These are phyloP conservation scores for Paraplagusia blochii DNA, from an alignment of 2,113 vertebrate genomes.

Conservation along the genomic window DNA sequence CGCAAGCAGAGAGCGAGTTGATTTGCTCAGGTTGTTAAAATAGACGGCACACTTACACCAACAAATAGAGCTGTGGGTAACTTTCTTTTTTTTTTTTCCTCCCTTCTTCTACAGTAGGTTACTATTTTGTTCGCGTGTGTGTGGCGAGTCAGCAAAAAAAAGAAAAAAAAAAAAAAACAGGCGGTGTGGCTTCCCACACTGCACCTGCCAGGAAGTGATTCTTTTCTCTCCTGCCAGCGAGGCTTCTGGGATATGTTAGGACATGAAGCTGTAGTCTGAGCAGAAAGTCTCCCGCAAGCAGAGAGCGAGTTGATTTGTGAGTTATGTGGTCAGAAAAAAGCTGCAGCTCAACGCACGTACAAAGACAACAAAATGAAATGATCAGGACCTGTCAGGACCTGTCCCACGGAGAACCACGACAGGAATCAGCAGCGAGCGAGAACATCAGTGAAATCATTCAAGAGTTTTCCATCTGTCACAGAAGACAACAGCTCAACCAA, in stretches of 20 bases:
- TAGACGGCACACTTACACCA: constrained; percentile 52
- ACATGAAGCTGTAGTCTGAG: constrained; percentile 37
- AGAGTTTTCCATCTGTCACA: too few species aligned
- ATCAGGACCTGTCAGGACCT: too few species aligned
- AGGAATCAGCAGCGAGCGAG: too few species aligned
- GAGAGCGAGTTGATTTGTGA: constrained; percentile 3
- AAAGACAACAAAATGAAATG: not conserved
- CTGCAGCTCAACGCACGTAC: constrained; percentile 1
- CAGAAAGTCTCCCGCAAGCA: constrained; percentile 18
- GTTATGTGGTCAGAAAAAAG: constrained; percentile 5
- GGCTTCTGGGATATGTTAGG: constrained; percentile 51
- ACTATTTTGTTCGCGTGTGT: constrained; percentile 4
- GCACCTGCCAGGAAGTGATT: constrained; percentile 56
- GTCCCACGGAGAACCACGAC: too few species aligned
- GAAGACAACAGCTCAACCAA: too few species aligned
- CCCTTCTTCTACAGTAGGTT: constrained; percentile 22
- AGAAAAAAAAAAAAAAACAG: constrained; percentile 10
- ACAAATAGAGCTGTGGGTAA: constrained; percentile 80
- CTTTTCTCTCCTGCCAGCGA: constrained; percentile 46
- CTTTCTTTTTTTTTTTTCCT: constrained; percentile 64
- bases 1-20: constrained; percentile 18
- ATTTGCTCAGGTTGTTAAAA: constrained; percentile 85
- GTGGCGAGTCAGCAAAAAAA: constrained; percentile 55
- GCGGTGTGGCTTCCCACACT: not conserved
- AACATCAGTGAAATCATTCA: too few species aligned